phyloP scores from a whole-genome alignment of 2,113 vertebrate genomes.

The Glaucomys volans region DNA sequence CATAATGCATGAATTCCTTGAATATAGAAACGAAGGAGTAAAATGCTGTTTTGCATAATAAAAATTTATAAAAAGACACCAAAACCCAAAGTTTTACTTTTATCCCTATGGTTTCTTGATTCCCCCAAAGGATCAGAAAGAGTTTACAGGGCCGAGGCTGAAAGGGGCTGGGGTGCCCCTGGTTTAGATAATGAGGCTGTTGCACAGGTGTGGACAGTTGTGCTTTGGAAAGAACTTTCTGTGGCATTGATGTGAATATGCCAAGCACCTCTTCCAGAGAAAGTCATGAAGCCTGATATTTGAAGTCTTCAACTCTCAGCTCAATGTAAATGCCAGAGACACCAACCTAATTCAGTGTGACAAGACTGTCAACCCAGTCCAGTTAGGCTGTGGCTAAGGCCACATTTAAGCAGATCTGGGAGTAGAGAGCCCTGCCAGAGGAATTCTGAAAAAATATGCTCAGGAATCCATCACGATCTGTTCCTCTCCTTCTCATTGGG shows the following conservation, averaged over 20 bases:
- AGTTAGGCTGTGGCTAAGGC: neutral
- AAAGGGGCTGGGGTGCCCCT: neutral
- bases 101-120: neutral
- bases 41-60: constrained; percentile 23
- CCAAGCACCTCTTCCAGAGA: neutral
- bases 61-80: neutral
- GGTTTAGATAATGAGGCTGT: neutral
- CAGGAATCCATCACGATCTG: neutral
- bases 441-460: too few relatives aligned
- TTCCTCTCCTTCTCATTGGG: neutral
- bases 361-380: neutral
- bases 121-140: neutral
- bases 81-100: neutral
- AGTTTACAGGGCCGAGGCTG: neutral
- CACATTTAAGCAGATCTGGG: neutral
- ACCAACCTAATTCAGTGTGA: neutral
- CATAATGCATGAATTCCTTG: neutral
- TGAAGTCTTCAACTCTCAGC: neutral
- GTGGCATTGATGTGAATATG: neutral
- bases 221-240: neutral
- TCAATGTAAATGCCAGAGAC: neutral
- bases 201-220: neutral
- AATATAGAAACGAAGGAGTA: neutral
- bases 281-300: neutral
- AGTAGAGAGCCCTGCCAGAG: neutral